A percentile compares a stretch with the other conserved stretches of the same genome.
These are phyloP conservation scores for Eidolon dupreanum DNA, from an alignment of 2,797 vertebrate genomes.

Conservation along the genomic window DNA sequence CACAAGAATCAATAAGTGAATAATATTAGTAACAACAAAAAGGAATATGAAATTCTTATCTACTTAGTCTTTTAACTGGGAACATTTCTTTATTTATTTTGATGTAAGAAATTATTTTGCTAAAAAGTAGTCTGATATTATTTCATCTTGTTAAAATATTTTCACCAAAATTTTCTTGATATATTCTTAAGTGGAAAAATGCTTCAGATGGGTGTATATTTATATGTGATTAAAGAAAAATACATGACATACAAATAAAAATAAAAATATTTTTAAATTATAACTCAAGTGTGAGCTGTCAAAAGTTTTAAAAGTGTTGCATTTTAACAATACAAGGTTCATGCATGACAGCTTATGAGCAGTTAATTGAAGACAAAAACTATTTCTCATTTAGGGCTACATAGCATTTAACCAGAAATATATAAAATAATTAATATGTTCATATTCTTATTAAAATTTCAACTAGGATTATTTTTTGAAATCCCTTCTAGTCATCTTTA, in stretches of 20 bases:
- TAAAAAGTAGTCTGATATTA: not conserved
- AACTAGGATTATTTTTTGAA: not conserved
- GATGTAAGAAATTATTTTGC: not conserved
- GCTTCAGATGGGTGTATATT: not conserved
- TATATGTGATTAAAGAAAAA: not conserved
- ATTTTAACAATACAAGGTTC: not conserved
- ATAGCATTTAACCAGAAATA: not conserved
- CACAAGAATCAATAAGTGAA: not conserved
- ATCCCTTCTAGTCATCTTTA: not conserved
- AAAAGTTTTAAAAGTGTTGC: not conserved
- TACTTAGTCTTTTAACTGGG: not conserved
- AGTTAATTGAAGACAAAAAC: not conserved
- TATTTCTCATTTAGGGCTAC: not conserved
- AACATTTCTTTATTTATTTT: not conserved
- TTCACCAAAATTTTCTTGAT: not conserved
- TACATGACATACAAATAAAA: not conserved
- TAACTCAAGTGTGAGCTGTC: not conserved
- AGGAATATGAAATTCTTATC: not conserved
- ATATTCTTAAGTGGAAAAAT: not conserved
- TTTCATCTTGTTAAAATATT: not conserved
- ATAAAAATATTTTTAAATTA: not conserved
- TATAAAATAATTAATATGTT: not conserved
- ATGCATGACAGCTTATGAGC: not conserved
- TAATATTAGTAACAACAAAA: not conserved
- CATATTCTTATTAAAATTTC: not conserved